Conservation (phyloP, 2,113 vertebrate species). For the Hippopotamus amphibius region DNA sequence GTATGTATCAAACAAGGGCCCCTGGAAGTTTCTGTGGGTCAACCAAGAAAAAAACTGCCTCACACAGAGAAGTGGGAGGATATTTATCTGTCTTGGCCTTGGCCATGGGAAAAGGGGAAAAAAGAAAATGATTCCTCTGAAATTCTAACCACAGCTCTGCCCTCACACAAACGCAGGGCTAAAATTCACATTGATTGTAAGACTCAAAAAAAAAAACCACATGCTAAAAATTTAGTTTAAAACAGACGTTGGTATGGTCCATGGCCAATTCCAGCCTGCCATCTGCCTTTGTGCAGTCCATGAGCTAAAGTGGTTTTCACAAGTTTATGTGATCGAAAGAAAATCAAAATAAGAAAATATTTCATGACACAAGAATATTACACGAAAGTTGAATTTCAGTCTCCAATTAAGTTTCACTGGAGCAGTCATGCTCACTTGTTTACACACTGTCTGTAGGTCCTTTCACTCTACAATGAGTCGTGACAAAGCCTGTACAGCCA, state of each 20-base stretch:
- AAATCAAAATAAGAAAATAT: conserved; percentile 19
- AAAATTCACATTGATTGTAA: background rate
- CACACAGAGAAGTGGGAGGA: background rate
- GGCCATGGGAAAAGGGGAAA: background rate
- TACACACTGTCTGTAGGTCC: background rate
- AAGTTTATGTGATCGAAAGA: conserved; percentile 18
- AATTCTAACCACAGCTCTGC: background rate
- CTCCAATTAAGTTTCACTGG: background rate
- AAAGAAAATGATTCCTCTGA: background rate
- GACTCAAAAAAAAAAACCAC: background rate
- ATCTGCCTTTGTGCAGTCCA: background rate
- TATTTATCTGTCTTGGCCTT: background rate
- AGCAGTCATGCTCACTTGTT: background rate
- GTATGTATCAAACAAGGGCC: background rate
- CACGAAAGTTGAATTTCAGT: background rate
- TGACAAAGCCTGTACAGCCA: background rate
- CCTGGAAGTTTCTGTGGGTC: background rate
- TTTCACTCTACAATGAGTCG: background rate
- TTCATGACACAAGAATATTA: background rate
- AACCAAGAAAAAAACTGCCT: background rate
- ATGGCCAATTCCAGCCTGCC: background rate
- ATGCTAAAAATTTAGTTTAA: background rate
- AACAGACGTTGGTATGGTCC: background rate
- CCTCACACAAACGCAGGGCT: background rate
- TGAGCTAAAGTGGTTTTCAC: background rate